Evolutionary conservation across 2,888 invertebrate genomes (phyloP), one percentile per base, ranked within the genome.

Genomic region (Gerosis bhagava): DNA sequence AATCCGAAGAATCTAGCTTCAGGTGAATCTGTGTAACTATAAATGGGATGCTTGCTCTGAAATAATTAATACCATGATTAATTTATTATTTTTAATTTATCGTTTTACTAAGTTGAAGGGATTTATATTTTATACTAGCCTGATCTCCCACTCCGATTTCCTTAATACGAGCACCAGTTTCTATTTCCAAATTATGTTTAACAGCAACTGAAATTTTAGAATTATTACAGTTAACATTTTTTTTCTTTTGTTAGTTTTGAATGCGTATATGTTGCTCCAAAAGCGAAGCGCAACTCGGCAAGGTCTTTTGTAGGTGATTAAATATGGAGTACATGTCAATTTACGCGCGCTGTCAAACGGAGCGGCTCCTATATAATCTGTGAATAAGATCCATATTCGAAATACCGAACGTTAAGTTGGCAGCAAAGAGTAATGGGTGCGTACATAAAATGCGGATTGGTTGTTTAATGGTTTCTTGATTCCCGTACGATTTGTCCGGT

Each of bases 61-160:
- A 49, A 46, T 17, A 7, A n/a, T n/a, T n/a, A n/a, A n/a, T n/a
- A n/a, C n/a, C n/a, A n/a, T n/a, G n/a, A n/a, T n/a, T n/a, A n/a
- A n/a, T n/a, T n/a, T n/a, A n/a, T n/a, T n/a, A n/a, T n/a, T n/a
- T n/a, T n/a, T n/a, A n/a, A n/a, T n/a, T n/a, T n/a, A n/a, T n/a
- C n/a, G n/a, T n/a, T n/a, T n/a, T n/a, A n/a, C n/a, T n/a, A n/a
- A n/a, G n/a, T n/a, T n/a, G n/a, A n/a, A n/a, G n/a, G n/a, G n/a
- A n/a, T n/a, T n/a, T n/a, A n/a, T n/a, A 24, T 35, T 13, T 34
- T 17, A 31, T 6, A 24, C 80, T 90, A 84, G 95, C 96, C 90
- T 93, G 92, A 65, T 96, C 94, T 16, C 96, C 96, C 46, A 96
- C 93, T 22, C 96, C 96, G 13, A 94, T 93, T 19, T 92, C 90